These are phyloP conservation scores for Samia ricini DNA, from an alignment of 1,140 invertebrate genomes.

Conservation along the genomic window DNA sequence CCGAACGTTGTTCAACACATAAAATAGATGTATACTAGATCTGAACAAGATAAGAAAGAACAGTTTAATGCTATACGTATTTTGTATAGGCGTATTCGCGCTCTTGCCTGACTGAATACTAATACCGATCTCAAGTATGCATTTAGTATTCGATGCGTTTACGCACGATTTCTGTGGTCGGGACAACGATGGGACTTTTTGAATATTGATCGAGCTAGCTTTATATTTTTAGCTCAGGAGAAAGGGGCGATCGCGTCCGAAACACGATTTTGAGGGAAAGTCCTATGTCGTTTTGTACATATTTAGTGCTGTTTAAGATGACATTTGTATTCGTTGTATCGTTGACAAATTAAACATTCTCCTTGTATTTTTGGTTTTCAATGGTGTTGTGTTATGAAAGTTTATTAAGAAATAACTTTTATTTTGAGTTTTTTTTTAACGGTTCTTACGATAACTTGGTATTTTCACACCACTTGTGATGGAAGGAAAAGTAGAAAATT, in stretches of 20 bases:
- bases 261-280: constrained; percentile 47
- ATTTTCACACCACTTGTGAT: neutral
- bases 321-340: constrained; percentile 16
- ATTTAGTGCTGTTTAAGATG: neutral
- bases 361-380: neutral
- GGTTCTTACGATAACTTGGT: neutral
- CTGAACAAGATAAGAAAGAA: constrained; percentile 47
- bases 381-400: neutral
- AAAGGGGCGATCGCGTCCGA: constrained; percentile 25
- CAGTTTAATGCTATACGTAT: constrained; percentile 52
- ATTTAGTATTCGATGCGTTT: constrained; percentile 50
- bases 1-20: neutral
- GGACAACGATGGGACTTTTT: constrained; percentile 46
- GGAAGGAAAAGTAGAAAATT: neutral
- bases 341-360: neutral
- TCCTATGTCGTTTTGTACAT: constrained; percentile 15
- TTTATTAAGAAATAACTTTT: neutral
- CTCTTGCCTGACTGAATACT: constrained; percentile 53
- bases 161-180: constrained; percentile 65
- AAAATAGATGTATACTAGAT: constrained; percentile 44
- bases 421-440: neutral
- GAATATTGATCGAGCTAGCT: constrained; percentile 57
- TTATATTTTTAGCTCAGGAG: constrained; percentile 30
- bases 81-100: constrained; percentile 46
- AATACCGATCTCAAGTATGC: constrained; percentile 30